Conservation (phyloP, 2,888 invertebrate species). For the Horisme vitalbata region DNA sequence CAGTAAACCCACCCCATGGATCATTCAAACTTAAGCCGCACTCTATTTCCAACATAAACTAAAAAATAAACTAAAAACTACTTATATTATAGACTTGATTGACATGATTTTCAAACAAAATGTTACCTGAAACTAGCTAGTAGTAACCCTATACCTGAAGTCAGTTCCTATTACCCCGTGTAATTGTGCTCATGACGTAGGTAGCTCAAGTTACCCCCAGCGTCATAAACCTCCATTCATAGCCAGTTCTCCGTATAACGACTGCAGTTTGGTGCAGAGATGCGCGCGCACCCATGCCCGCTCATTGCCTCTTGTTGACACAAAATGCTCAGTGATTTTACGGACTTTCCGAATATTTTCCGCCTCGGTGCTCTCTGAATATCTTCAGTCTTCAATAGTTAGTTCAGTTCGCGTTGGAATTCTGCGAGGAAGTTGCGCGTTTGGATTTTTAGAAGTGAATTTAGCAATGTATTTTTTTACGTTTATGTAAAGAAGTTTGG, state of each 20-base stretch:
- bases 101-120: no score
- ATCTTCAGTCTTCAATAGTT: no score
- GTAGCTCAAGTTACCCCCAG: constrained; percentile 4
- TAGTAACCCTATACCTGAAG: no score
- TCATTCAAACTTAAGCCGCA: no score
- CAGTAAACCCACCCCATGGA: no score
- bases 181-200: constrained; percentile 8
- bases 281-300: constrained; percentile 38
- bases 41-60: no score
- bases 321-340: constrained; percentile 4
- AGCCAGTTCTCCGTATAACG: not conserved
- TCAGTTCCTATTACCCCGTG: no score
- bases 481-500: not conserved
- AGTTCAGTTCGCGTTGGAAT: no score
- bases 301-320: constrained; percentile 35
- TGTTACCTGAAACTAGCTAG: no score
- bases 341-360: constrained; percentile 7
- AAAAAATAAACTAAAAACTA: no score
- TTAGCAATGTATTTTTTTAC: not conserved
- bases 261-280: constrained; percentile 51
- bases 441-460: not conserved
- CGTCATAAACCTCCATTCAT: constrained; percentile 16
- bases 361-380: constrained; percentile 3
- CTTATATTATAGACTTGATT: no score
- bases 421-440: not conserved